A percentile compares a stretch with the other conserved stretches of the same genome.
These are phyloP conservation scores for Sapajus apella DNA, from an alignment of 2,113 vertebrate species.

Conservation along the genomic window DNA sequence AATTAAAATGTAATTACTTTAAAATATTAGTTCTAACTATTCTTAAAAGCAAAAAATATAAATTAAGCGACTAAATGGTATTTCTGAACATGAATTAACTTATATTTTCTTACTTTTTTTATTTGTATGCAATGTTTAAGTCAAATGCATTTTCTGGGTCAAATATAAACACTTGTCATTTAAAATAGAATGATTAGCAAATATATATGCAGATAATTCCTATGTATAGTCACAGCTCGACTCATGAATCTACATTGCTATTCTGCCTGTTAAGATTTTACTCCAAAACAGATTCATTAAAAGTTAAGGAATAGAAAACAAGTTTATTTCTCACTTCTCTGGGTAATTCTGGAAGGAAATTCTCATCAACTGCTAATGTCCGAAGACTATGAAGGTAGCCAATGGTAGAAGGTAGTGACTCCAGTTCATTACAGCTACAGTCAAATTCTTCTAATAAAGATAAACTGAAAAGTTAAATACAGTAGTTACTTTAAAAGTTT, in stretches of 20 bases:
- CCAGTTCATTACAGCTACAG: constrained; percentile 98
- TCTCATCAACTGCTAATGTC: constrained; percentile 97
- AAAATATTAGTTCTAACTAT: constrained; percentile 21
- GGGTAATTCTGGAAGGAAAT: constrained; percentile 96
- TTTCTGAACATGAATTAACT: not conserved
- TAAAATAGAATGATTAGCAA: constrained; percentile 18
- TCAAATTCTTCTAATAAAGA: constrained; percentile 98
- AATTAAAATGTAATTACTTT: not conserved
- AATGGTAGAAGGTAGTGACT: constrained; percentile 93
- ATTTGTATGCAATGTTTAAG: not conserved
- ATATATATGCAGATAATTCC: not conserved
- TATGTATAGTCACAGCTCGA: not conserved
- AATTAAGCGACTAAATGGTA: constrained; percentile 15
- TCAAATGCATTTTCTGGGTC: not conserved
- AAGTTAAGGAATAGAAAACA: constrained; percentile 32
- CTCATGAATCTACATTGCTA: not conserved
- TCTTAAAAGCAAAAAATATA: constrained; percentile 35
- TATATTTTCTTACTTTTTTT: constrained; percentile 35
- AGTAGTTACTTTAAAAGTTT: constrained; percentile 17
- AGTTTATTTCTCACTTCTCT: constrained; percentile 89
- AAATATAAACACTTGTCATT: not conserved
- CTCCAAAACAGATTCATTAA: not conserved
- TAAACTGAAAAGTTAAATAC: constrained; percentile 87
- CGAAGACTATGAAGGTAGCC: constrained; percentile 96
- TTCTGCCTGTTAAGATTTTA: not conserved